These are phyloP conservation scores for Tanypteryx hageni DNA, from an alignment of 2,888 invertebrate genomes.

Conservation along the genomic window DNA sequence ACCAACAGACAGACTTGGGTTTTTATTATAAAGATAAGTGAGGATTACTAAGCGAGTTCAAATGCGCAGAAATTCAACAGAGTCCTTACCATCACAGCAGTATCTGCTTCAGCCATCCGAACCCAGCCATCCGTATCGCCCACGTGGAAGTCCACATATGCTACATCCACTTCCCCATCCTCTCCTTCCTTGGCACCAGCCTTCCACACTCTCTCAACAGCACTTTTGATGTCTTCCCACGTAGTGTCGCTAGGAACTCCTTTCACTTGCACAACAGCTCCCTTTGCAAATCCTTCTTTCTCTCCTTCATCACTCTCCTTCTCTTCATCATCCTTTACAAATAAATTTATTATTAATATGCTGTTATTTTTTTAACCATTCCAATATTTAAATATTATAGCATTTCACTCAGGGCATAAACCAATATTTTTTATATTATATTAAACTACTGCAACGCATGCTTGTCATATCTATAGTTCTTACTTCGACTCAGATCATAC, in stretches of 20 bases:
- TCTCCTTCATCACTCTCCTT: slow-evolving; percentile 67
- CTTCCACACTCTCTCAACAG: slow-evolving; percentile 79
- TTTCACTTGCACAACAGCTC: slow-evolving; percentile 84
- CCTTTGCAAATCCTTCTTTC: slow-evolving; percentile 81
- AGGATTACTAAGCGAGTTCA: background rate
- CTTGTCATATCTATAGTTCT: too few species aligned
- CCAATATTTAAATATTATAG: too few species aligned
- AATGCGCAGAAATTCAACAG: background rate
- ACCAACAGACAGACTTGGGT: too few species aligned
- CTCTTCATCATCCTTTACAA: background rate
- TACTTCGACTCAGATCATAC: too few species aligned
- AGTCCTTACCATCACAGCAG: slow-evolving; percentile 80
- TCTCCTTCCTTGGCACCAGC: slow-evolving; percentile 75
- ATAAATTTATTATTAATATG: background rate
- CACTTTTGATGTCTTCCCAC: slow-evolving; percentile 83
- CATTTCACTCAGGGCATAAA: too few species aligned
- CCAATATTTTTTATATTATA: too few species aligned
- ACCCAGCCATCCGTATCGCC: slow-evolving; percentile 86
- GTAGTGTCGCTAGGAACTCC: slow-evolving; percentile 80
- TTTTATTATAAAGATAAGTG: too few species aligned
- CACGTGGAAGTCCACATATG: slow-evolving; percentile 86
- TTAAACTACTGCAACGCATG: too few species aligned
- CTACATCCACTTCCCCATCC: slow-evolving; percentile 75
- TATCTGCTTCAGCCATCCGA: slow-evolving; percentile 83
- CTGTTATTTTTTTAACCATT: too few species aligned